These are phyloP conservation scores for Fratercula arctica DNA, from an alignment of 2,797 vertebrate genomes.

Conservation along the genomic window DNA sequence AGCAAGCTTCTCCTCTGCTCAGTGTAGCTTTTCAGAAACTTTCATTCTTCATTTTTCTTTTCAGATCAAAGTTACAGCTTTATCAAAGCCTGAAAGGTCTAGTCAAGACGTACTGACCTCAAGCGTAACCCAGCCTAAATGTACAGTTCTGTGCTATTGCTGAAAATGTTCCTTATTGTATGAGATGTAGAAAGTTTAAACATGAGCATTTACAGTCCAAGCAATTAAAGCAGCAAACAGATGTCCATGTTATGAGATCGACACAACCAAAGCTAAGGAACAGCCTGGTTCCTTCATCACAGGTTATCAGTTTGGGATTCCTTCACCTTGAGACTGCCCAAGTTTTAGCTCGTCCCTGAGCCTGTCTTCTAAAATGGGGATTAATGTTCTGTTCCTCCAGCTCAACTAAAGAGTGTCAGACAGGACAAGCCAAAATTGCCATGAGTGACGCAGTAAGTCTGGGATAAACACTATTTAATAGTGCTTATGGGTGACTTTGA, in stretches of 20 bases:
- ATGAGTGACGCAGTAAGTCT: neutral
- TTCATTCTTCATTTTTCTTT: conserved; percentile 22
- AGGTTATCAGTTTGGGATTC: neutral
- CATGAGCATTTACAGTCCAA: neutral
- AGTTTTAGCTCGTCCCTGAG: neutral
- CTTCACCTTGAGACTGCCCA: neutral
- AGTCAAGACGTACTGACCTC: neutral
- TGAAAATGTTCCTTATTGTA: neutral
- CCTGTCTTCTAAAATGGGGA: neutral
- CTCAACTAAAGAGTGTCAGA: neutral
- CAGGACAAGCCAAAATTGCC: neutral
- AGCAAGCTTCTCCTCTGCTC: neutral
- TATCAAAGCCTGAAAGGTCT: conserved; percentile 1
- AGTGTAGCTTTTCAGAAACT: conserved; percentile 14
- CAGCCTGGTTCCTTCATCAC: neutral
- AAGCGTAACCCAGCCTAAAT: neutral
- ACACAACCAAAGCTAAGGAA: neutral
- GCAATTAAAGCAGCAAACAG: neutral
- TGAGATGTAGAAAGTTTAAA: neutral
- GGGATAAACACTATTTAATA: neutral
- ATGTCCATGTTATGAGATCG: neutral
- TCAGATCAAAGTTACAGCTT: conserved; percentile 15
- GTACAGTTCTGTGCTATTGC: neutral
- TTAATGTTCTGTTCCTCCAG: neutral
- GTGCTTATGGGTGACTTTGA: neutral